These are phyloP conservation scores for Neodiprion fabricii DNA, from an alignment of 1,140 invertebrate species.

Conservation along the genomic window DNA sequence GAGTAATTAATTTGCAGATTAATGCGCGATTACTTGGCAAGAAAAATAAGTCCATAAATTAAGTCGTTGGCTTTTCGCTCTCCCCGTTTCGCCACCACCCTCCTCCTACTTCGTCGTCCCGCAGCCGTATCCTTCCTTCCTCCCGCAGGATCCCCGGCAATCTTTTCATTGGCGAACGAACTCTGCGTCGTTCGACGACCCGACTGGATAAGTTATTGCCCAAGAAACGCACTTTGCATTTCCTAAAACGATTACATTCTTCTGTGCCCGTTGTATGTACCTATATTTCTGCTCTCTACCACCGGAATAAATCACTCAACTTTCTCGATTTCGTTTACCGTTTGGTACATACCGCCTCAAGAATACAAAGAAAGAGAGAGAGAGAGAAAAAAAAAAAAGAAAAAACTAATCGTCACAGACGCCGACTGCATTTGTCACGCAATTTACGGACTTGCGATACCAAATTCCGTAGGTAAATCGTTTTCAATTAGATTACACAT, in stretches of 20 bases:
- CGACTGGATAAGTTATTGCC: conserved; percentile 42
- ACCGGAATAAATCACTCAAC: conserved; percentile 35
- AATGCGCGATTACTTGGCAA: conserved; percentile 38
- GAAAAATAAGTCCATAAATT: conserved; percentile 53
- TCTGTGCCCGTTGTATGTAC: background rate
- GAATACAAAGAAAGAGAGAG: background rate
- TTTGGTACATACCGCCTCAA: conserved; percentile 3
- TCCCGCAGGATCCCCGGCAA: conserved; percentile 20
- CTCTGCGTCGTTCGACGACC: background rate
- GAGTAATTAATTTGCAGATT: conserved; percentile 47
- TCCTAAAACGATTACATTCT: conserved; percentile 29
- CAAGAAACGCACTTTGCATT: conserved; percentile 42
- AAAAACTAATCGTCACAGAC: conserved; percentile 25
- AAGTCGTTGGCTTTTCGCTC: conserved; percentile 26
- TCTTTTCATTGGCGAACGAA: conserved; percentile 34
- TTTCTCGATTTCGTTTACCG: conserved; percentile 19
- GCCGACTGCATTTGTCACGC: background rate
- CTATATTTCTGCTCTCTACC: background rate
- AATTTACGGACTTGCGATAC: background rate
- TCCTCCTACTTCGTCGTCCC: background rate
- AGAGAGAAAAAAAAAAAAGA: background rate
- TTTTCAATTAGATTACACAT: too few species aligned
- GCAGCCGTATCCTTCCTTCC: background rate
- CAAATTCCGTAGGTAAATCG: too few species aligned
- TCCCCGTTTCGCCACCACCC: background rate